Evolutionary conservation across 2,888 invertebrate species (phyloP).

Genomic region (Lasius platythorax): DNA sequence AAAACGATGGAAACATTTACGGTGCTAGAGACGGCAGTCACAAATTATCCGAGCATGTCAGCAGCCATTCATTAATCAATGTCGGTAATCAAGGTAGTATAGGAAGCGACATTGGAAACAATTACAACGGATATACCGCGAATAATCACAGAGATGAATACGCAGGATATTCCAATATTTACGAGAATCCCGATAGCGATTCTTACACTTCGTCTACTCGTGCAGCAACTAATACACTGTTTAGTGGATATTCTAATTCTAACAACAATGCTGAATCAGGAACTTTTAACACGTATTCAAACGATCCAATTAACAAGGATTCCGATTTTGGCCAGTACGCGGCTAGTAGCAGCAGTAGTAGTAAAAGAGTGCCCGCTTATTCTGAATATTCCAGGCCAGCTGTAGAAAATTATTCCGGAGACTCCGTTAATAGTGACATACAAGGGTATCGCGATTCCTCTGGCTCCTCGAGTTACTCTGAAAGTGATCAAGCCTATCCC

Average conservation of each 20-base stretch:
- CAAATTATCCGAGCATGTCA: slow-evolving; percentile 28
- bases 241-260: slow-evolving; percentile 67
- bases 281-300: slow-evolving; percentile 60
- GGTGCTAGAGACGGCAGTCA: slow-evolving; percentile 35
- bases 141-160: slow-evolving; percentile 64
- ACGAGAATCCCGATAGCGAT: slow-evolving; percentile 61
- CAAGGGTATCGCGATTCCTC: slow-evolving; percentile 46
- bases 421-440: background rate
- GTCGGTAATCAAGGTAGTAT: slow-evolving; percentile 57
- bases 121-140: slow-evolving; percentile 68
- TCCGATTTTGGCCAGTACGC: slow-evolving; percentile 54
- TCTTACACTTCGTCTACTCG: slow-evolving; percentile 70
- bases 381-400: slow-evolving; percentile 41
- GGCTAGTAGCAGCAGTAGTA: slow-evolving; percentile 39
- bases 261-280: slow-evolving; percentile 64
- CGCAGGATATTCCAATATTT: slow-evolving; percentile 50
- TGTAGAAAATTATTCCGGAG: slow-evolving; percentile 28
- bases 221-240: slow-evolving; percentile 56
- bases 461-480: slow-evolving; percentile 60
- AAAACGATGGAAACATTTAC: slow-evolving; percentile 61
- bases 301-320: slow-evolving; percentile 54
- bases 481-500: slow-evolving; percentile 58
- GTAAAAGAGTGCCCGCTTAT: slow-evolving; percentile 35
- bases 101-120: slow-evolving; percentile 60
- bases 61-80: slow-evolving; percentile 51